These are phyloP conservation scores for Drosophila kuntzei DNA, from an alignment of 2,888 invertebrate species.

Conservation along the genomic window DNA sequence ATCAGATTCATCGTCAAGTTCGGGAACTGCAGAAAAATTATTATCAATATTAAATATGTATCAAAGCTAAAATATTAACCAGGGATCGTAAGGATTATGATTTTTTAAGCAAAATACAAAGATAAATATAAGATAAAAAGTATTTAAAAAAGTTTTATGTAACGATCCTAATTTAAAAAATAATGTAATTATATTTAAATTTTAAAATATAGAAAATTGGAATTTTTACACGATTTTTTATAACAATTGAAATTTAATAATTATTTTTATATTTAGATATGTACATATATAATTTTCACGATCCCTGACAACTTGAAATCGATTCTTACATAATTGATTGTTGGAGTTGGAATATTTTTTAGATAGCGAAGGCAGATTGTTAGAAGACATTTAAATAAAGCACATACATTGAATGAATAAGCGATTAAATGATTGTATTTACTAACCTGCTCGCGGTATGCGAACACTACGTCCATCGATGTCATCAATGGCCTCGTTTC, in stretches of 20 bases:
- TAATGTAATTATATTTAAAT: too few relatives aligned
- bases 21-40: constrained; percentile 47
- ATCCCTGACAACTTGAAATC: not conserved
- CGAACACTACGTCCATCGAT: constrained; percentile 45
- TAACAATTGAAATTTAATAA: too few relatives aligned
- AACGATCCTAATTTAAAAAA: too few relatives aligned
- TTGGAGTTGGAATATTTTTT: constrained; percentile 5
- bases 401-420: constrained; percentile 20
- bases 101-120: not conserved
- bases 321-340: constrained; percentile 54
- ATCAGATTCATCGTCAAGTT: constrained; percentile 86
- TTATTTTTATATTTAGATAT: too few relatives aligned
- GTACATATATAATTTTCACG: too few relatives aligned
- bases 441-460: constrained; percentile 63
- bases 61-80: not conserved
- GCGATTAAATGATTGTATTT: not conserved
- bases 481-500: constrained; percentile 35
- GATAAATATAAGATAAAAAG: too few relatives aligned
- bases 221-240: too few relatives aligned
- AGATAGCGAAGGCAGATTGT: constrained; percentile 18
- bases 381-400: constrained; percentile 28
- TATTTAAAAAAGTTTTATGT: not conserved
- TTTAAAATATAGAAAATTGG: too few relatives aligned
- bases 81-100: not conserved
- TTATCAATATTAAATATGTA: not conserved